phyloP scores from a whole-genome alignment of 2,113 vertebrate genomes.

The Proterorhinus semilunaris region DNA sequence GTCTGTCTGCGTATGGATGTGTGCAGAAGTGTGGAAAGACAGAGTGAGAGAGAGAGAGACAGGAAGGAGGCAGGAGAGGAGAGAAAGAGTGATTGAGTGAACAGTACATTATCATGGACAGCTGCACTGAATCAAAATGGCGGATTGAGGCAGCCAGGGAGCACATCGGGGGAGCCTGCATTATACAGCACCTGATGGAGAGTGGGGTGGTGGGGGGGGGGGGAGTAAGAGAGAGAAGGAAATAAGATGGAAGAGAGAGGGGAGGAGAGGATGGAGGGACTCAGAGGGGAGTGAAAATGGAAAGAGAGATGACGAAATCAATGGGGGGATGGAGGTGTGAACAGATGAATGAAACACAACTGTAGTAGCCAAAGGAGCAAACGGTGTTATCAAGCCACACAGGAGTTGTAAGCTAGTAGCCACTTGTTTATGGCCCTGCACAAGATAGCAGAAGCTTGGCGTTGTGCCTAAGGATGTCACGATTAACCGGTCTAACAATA shows the following conservation, averaged over 20 bases:
- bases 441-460: no score
- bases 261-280: constrained; percentile 20
- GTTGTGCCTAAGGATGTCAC: no score
- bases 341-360: no score
- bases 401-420: not conserved
- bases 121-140: constrained; percentile 82
- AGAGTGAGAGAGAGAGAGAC: constrained; percentile 24
- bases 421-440: no score
- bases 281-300: constrained; percentile 38
- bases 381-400: not conserved
- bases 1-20: constrained; percentile 45
- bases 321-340: not conserved
- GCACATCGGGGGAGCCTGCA: constrained; percentile 69
- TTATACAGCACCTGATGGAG: constrained; percentile 75
- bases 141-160: constrained; percentile 73
- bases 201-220: constrained; percentile 33
- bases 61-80: constrained; percentile 33
- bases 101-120: constrained; percentile 77
- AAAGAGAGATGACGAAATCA: constrained; percentile 47
- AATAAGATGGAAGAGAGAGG: constrained; percentile 19
- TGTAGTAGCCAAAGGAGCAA: not conserved
- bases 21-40: constrained; percentile 18
- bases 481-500: no score
- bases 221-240: constrained; percentile 43
- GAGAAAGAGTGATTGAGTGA: constrained; percentile 72